Base-by-base conservation (phyloP, 2,888 invertebrate species). In the Schrankia costaestrigalis region DNA sequence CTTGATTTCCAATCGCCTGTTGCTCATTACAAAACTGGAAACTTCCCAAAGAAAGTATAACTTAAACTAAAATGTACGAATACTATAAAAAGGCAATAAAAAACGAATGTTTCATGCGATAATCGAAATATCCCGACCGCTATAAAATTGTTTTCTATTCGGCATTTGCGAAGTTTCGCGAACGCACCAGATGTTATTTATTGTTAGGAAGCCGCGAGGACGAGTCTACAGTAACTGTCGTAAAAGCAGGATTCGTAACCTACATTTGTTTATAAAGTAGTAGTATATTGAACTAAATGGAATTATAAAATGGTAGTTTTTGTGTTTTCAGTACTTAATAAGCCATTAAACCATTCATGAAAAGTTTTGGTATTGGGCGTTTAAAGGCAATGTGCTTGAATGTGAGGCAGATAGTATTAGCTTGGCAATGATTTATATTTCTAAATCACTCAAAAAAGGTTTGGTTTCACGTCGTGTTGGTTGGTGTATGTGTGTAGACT, bases 121-220 rank as follows among this genome's bases (percentile, higher is more conserved):
- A 41, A 50, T 45, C 49, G 35, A 55, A 52, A 38, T 29, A 25
- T 22, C 24, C 15, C 21, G 12, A 35, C 36, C 26, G 24, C 34
- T 39, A 36, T 56, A 40, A 53, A 56, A 56, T 42, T 43, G 41
- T 46, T 51, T 53, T 53, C 29, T 35, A 37, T 56, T 40, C 35
- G 37, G 24, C 44, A 36, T 52, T 56, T 35, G 31, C 40, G 37
- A 57, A 57, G 49, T 49, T 52, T 54, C 33, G 44, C 46, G 46
- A 38, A 46, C 48, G 36, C 52, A 48, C 42, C 59, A 61, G 62
- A 51, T 60, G 63, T 54, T 61, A 62, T 64, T 65, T 65, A 66
- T 58, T 49, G 52, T 42, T 26, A 15, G 35, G n/a, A 46, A 52
- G 43, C 58, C 55, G 53, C 49, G 45, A 52, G 54, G 36, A 43